phyloP scores from a whole-genome alignment of 2,113 vertebrate genomes.

The Rhinichthys klamathensis region DNA sequence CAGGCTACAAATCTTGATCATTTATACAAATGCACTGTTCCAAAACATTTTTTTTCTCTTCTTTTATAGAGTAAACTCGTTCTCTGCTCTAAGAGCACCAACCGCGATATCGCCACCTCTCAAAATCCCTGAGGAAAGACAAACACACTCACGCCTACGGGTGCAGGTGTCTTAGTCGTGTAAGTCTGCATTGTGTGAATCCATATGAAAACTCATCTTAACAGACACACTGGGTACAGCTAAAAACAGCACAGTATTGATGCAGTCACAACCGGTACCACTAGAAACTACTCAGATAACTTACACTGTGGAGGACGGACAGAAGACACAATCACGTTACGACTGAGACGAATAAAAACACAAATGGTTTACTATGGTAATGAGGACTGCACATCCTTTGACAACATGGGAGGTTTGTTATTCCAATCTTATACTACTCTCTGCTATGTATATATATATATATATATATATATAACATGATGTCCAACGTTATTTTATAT shows the following conservation, averaged over 20 bases:
- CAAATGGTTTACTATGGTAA: not conserved
- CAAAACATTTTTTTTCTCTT: constrained; percentile 96
- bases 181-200: constrained; percentile 31
- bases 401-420: not conserved
- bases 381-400: not conserved
- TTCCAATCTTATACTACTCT: not conserved
- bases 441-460: not conserved
- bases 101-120: constrained; percentile 84
- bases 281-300: not conserved
- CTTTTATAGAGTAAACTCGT: constrained; percentile 82
- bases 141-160: constrained; percentile 63
- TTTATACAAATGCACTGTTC: constrained; percentile 96
- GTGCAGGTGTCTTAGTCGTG: constrained; percentile 3
- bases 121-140: constrained; percentile 98
- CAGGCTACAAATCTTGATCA: constrained; percentile 95
- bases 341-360: not conserved
- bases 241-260: constrained; percentile 60
- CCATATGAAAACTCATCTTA: constrained; percentile 19
- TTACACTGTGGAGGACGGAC: not conserved
- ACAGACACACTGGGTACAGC: constrained; percentile 54
- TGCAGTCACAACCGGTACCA: constrained; percentile 22
- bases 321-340: constrained; percentile 21
- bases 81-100: constrained; percentile 86
- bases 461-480: too few species aligned
- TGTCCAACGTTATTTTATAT: too few species aligned